Evolutionary conservation across 2,797 vertebrate species (phyloP).

Genomic region (Pangasius krempfi): DNA sequence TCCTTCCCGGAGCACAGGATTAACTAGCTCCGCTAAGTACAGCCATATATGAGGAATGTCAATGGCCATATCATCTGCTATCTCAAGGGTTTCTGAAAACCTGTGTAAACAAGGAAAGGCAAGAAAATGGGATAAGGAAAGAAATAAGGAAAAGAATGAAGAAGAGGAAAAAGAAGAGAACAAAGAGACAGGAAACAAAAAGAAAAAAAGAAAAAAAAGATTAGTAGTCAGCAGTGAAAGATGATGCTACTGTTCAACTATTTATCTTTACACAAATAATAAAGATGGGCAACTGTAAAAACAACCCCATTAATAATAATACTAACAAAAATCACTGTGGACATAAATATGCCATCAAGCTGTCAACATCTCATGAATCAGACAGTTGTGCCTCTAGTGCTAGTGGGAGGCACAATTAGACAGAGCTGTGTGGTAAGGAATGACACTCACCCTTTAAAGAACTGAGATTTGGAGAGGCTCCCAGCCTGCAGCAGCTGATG

Average conservation of each 20-base stretch:
- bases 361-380: neutral
- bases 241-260: neutral
- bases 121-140: neutral
- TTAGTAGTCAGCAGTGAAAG: neutral
- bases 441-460: slow-evolving; percentile 88
- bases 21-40: slow-evolving; percentile 95
- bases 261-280: neutral
- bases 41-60: slow-evolving; percentile 99
- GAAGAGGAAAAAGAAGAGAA: neutral
- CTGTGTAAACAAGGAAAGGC: slow-evolving; percentile 68
- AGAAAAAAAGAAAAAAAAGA: neutral
- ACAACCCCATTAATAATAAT: neutral
- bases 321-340: neutral
- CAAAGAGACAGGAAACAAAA: neutral
- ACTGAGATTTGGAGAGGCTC: slow-evolving; percentile 86
- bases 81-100: slow-evolving; percentile 90
- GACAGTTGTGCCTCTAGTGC: neutral
- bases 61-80: slow-evolving; percentile 97
- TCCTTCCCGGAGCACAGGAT: slow-evolving; percentile 90
- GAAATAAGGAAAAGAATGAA: neutral
- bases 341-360: neutral
- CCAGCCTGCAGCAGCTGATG: slow-evolving; percentile 88
- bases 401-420: neutral
- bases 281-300: neutral
- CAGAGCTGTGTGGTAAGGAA: neutral